Conservation (phyloP, 2,797 vertebrate species). For the Paguma larvata region DNA sequence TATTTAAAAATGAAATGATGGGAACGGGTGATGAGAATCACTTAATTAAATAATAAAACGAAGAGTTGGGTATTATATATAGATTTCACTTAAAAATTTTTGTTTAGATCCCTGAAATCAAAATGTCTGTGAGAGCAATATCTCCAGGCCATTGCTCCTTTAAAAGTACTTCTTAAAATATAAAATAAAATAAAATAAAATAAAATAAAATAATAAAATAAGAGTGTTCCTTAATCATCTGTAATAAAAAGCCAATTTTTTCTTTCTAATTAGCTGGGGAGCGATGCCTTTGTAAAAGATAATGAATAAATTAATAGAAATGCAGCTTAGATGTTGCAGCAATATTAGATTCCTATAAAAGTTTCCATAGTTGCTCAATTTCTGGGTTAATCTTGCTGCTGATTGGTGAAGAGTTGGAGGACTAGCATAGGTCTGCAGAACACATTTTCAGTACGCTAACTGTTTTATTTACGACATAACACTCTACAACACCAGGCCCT, state of each 20-base stretch:
- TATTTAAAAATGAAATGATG: neutral
- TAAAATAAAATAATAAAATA: too few relatives aligned
- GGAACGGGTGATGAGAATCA: neutral
- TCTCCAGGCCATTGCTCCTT: neutral
- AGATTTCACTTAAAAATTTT: neutral
- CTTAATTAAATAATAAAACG: neutral
- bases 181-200: too few relatives aligned
- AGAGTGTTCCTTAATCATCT: neutral
- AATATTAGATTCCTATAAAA: neutral
- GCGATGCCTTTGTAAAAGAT: neutral
- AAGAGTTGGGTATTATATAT: neutral
- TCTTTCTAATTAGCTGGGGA: neutral
- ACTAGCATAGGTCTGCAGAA: neutral
- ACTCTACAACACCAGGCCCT: neutral
- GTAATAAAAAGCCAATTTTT: neutral
- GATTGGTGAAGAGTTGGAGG: neutral
- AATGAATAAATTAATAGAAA: neutral
- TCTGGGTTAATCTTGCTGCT: neutral
- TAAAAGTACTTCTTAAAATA: too few relatives aligned
- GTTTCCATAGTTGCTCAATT: neutral
- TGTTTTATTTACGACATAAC: neutral
- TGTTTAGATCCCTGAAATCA: neutral
- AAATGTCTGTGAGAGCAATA: neutral
- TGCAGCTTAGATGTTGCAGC: neutral
- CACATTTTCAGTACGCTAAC: neutral